Evolutionary conservation across 2,113 vertebrate genomes (phyloP).

Genomic region (Oceanites oceanicus): DNA sequence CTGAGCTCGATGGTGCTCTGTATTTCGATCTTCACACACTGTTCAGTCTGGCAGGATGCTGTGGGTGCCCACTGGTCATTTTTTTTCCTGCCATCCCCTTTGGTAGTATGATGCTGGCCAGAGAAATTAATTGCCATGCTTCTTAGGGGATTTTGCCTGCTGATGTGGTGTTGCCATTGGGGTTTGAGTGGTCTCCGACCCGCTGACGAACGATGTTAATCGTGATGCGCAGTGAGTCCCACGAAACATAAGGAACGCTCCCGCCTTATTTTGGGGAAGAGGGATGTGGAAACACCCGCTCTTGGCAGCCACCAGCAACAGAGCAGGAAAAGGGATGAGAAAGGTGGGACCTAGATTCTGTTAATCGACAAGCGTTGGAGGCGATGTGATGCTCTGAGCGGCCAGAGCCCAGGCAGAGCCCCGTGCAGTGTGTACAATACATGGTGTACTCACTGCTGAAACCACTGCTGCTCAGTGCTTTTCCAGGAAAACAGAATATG

Average conservation of each 20-base stretch:
- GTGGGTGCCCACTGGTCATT: not conserved
- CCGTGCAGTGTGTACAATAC: not conserved
- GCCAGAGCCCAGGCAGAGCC: not conserved
- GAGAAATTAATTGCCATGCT: not conserved
- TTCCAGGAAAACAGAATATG: not conserved
- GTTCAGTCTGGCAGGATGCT: not conserved
- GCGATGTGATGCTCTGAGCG: not conserved
- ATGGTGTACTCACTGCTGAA: not conserved
- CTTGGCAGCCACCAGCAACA: not conserved
- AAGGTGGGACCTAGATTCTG: not conserved
- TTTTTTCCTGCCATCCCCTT: not conserved
- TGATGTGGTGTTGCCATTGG: not conserved
- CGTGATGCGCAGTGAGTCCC: not conserved
- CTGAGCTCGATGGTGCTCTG: not conserved
- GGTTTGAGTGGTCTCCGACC: not conserved
- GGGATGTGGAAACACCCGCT: not conserved
- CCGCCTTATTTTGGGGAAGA: not conserved
- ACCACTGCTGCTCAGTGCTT: not conserved
- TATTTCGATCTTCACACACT: not conserved
- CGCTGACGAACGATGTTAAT: not conserved
- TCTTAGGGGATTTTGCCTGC: not conserved
- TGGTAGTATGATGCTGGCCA: not conserved
- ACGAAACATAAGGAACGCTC: not conserved
- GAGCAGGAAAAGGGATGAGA: not conserved
- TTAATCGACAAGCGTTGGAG: fast-evolving